Conservation (phyloP, 1,140 invertebrate genomes). For the Anastrepha ludens region DNA sequence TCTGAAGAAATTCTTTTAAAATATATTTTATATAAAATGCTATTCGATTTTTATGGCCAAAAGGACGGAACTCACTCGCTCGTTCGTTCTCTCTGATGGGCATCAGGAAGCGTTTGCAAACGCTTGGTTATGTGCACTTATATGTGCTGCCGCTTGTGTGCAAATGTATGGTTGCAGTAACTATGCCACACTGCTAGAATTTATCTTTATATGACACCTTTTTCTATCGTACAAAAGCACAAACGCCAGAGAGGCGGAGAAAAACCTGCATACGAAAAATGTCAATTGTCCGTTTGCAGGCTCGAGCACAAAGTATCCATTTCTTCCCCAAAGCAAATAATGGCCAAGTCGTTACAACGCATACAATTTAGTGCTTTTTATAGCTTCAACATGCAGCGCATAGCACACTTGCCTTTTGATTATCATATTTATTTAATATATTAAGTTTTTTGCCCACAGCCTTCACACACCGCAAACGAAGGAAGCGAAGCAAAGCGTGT, state of each 20-base stretch:
- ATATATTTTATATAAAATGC: conserved; percentile 40
- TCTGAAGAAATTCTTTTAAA: not conserved
- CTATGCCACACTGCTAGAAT: not conserved
- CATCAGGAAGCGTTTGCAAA: not conserved
- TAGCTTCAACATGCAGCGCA: not conserved
- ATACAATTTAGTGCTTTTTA: conserved; percentile 43
- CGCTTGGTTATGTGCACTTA: not conserved
- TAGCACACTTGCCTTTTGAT: not conserved
- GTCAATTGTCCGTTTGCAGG: conserved; percentile 40
- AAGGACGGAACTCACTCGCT: not conserved
- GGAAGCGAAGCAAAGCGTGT: not conserved
- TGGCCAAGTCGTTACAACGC: conserved; percentile 16
- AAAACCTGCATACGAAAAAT: not conserved
- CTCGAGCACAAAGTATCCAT: not conserved
- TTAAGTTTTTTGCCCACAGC: not conserved
- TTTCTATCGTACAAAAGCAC: not conserved
- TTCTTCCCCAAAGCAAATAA: conserved; percentile 6
- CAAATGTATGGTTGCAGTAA: not conserved
- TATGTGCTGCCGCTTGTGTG: not conserved
- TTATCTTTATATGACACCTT: conserved; percentile 35
- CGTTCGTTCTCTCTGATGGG: not conserved
- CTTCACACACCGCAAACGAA: not conserved
- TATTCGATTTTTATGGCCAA: conserved; percentile 40
- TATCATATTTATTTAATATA: conserved; percentile 54
- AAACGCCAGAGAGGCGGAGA: not conserved